Base-by-base conservation (phyloP, 2,113 vertebrate species). In the Chlamydotis undulata region DNA sequence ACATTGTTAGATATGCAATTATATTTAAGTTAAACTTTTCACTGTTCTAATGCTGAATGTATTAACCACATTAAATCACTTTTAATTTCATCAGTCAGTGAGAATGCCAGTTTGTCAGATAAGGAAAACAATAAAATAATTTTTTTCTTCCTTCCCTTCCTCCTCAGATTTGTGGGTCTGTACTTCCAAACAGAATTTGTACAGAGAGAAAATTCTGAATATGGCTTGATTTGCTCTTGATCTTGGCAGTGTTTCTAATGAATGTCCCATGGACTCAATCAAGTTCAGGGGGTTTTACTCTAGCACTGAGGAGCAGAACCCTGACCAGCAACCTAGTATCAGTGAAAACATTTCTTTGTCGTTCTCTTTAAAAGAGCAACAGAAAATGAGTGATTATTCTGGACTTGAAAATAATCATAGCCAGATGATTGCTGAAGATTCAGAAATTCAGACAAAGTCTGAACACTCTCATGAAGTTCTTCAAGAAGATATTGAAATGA, bases 401-500 rank as follows among this genome's bases (percentile, higher is more conserved):
- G 98, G 98, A 76, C 95, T 95, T 74, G n/a, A 89, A 14, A 92
- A 81, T 74, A 74, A 96, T 14, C 96, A 97, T 23, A 75, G 96
- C 4, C 94, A 98, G 83, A 96, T 98, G 31, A 94, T 98, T 31
- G 98, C 98, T 4, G 97, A 98, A 61, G 98, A 98, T 9, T 97
- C 98, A 50, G 98, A 98, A 94, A 98, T 98, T 77, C 95, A 96
- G 16, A 8, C 45, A 41, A 97, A 98, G 92, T 91, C 98, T 96
- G 25, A 97, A 95, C 55, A 97, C 35, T 73, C 89, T 90, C 95
- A 3, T 9, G 97, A 94, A 41, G 81, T 89, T 7, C 94, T 98
- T 63, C 99, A 98, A 31, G 99, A 99, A 77, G 99, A 99, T 12
- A 97, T 99, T 74, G 99, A 99, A 90, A 99, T 99, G 98, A 98